A percentile compares a stretch with the other conserved stretches of the same genome.
Conservation (phyloP, 2,888 invertebrate genomes). For the Drosophila borborema region DNA sequence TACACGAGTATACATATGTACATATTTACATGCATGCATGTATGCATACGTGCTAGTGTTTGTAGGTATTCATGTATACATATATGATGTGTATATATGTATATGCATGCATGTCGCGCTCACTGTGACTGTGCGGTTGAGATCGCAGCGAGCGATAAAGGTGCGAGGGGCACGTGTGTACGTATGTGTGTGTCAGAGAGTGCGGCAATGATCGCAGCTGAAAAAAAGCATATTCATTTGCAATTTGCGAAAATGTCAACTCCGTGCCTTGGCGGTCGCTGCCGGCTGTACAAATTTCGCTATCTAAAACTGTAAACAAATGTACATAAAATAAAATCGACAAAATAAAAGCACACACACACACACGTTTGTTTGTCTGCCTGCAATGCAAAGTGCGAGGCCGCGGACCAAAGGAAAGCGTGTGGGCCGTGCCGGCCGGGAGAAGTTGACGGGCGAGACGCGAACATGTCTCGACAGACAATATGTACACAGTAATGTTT, state of each 20-base stretch:
- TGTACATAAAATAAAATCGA: conserved; percentile 77
- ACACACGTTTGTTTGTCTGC: conserved; percentile 38
- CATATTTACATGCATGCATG: not conserved
- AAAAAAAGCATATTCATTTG: conserved; percentile 71
- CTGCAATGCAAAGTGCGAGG: conserved; percentile 73
- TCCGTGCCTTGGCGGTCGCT: conserved; percentile 56
- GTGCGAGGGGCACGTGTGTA: conserved; percentile 51
- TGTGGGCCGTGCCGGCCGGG: conserved; percentile 64
- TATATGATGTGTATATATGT: not conserved
- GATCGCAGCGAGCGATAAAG: conserved; percentile 55
- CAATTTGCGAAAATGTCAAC: conserved; percentile 79
- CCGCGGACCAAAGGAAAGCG: conserved; percentile 46
- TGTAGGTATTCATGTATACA: conserved; percentile 2
- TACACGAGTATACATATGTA: not conserved
- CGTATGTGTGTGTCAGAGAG: conserved; percentile 22
- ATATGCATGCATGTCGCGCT: conserved; percentile 39
- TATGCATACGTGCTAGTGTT: not conserved
- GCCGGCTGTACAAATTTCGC: conserved; percentile 78
- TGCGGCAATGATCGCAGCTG: conserved; percentile 57
- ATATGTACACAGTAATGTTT: conserved; percentile 35
- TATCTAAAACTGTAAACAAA: conserved; percentile 80
- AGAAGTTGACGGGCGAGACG: conserved; percentile 33
- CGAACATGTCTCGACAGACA: conserved; percentile 52
- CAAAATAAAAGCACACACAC: conserved; percentile 58
- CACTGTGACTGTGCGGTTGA: conserved; percentile 33